phyloP scores from a whole-genome alignment of 30 jellyfish, hydroid and myxozoan genomes.

The Rhopilema esculentum region DNA sequence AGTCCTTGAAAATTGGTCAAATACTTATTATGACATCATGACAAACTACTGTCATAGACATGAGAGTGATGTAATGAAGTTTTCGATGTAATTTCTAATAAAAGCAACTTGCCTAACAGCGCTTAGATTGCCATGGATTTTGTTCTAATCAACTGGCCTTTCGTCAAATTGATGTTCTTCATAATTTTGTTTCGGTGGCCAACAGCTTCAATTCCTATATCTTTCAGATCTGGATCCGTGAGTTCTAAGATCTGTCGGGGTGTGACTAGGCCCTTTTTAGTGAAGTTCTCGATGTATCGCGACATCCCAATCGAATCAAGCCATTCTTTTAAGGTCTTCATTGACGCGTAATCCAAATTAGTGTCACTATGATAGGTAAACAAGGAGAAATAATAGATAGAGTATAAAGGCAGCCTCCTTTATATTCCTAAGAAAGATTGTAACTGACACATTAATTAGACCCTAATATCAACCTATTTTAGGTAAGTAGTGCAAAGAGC shows the following conservation, averaged over 20 bases:
- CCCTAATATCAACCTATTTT: too few species aligned
- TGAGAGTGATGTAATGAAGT: too few species aligned
- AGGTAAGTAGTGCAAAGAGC: too few species aligned
- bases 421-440: too few species aligned
- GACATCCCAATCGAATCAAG: conserved; percentile 91
- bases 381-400: too few species aligned
- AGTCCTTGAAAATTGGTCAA: too few species aligned
- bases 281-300: conserved; percentile 78
- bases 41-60: too few species aligned
- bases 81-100: too few species aligned
- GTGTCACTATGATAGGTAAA: conserved; percentile 74
- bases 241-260: conserved; percentile 89
- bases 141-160: conserved; percentile 75
- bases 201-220: conserved; percentile 75
- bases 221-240: conserved; percentile 64
- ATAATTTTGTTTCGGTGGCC: conserved; percentile 94
- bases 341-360: conserved; percentile 89
- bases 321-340: conserved; percentile 92
- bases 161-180: conserved; percentile 84
- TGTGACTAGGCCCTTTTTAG: conserved; percentile 80
- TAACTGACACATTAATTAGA: too few species aligned
- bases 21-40: not conserved
- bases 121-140: conserved; percentile 49
- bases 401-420: too few species aligned
- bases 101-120: not conserved